Percentiles rank a stretch among this genome's conserved stretches.
These are phyloP conservation scores for Scleropages formosus DNA, from an alignment of 2,797 vertebrate species.

Conservation along the genomic window DNA sequence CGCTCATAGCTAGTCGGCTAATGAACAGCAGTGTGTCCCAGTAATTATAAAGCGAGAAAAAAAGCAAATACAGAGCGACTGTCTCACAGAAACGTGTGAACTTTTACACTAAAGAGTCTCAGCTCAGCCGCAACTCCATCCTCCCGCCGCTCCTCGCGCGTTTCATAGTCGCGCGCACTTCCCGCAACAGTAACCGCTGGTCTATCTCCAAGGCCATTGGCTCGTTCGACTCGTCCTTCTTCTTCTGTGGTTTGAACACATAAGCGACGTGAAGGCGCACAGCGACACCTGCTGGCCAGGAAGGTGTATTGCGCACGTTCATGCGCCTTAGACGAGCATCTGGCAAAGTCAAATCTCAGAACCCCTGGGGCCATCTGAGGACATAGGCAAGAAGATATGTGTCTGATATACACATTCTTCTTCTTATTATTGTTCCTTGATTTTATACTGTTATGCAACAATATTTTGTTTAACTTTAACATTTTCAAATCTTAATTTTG, in stretches of 20 bases:
- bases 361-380: no score
- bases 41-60: background rate
- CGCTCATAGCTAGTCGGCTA: background rate
- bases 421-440: no score
- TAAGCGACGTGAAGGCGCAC: background rate
- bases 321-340: background rate
- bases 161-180: constrained; percentile 1
- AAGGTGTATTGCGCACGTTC: background rate
- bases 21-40: background rate
- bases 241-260: background rate
- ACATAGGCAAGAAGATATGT: no score
- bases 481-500: no score
- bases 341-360: no score
- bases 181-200: constrained; percentile 15
- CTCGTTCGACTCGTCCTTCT: background rate
- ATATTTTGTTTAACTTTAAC: no score
- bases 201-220: background rate
- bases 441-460: no score
- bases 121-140: background rate
- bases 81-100: background rate
- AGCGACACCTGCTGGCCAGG: constrained; percentile 14
- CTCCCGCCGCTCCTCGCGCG: background rate
- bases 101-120: no score
- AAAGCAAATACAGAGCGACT: background rate
- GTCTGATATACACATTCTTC: no score